Conservation (phyloP, 2,113 vertebrate genomes). For the Eurypyga helias region DNA sequence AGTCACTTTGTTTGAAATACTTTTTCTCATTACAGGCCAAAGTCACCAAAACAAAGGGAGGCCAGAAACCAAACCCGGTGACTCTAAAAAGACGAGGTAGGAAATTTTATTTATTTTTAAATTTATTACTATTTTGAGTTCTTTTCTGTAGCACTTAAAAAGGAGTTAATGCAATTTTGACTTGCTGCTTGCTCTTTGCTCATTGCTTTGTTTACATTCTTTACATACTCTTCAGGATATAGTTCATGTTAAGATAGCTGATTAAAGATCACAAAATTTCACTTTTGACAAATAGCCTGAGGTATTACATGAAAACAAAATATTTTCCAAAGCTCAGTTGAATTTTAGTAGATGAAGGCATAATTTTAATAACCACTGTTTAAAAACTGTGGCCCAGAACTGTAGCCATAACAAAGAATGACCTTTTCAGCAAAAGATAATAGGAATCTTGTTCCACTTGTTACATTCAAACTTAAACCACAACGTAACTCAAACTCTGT, state of each 20-base stretch:
- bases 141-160: background rate
- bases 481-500: background rate
- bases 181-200: background rate
- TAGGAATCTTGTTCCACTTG: background rate
- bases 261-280: background rate
- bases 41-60: constrained; percentile 67
- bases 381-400: background rate
- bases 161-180: background rate
- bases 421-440: background rate
- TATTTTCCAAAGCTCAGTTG: background rate
- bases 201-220: background rate
- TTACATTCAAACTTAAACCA: background rate
- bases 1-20: background rate
- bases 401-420: background rate
- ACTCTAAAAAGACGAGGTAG: constrained; percentile 71
- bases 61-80: constrained; percentile 51
- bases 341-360: background rate
- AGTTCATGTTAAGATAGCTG: background rate
- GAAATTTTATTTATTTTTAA: background rate
- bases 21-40: constrained; percentile 53
- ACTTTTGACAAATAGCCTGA: background rate
- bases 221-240: background rate
- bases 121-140: background rate
- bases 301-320: background rate
- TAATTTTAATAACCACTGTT: background rate